These are phyloP conservation scores for Aelia acuminata DNA, from an alignment of 2,888 invertebrate species.

Conservation along the genomic window DNA sequence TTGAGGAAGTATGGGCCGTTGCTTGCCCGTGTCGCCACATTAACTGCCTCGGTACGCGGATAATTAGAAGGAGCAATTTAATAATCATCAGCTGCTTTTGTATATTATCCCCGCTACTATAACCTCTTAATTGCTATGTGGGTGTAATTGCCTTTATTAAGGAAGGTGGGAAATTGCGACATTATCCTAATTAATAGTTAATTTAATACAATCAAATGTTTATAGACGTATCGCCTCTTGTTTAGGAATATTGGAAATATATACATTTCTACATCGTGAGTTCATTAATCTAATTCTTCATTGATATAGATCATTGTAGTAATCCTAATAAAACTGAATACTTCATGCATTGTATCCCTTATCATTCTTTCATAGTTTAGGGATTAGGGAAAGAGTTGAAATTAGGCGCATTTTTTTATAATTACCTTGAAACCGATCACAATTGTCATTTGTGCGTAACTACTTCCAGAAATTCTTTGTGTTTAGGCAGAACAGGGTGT, in stretches of 20 bases:
- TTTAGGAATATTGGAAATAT: too few species aligned
- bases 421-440: neutral
- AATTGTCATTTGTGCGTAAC: neutral
- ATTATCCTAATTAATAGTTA: neutral
- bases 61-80: conserved; percentile 2
- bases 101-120: too few species aligned
- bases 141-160: neutral
- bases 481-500: neutral
- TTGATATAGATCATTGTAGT: too few species aligned
- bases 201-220: neutral
- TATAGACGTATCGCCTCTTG: neutral
- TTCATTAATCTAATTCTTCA: too few species aligned
- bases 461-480: neutral
- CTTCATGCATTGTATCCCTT: too few species aligned
- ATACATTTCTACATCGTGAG: too few species aligned
- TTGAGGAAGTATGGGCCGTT: conserved; percentile 2
- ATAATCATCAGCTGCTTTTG: conserved; percentile 17
- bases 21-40: neutral
- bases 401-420: neutral
- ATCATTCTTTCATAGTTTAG: too few species aligned
- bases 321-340: too few species aligned
- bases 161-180: neutral
- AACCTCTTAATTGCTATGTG: neutral
- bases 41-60: neutral
- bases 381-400: neutral